phyloP scores from a whole-genome alignment of 2,888 invertebrate species.

The Tridacna crocea region DNA sequence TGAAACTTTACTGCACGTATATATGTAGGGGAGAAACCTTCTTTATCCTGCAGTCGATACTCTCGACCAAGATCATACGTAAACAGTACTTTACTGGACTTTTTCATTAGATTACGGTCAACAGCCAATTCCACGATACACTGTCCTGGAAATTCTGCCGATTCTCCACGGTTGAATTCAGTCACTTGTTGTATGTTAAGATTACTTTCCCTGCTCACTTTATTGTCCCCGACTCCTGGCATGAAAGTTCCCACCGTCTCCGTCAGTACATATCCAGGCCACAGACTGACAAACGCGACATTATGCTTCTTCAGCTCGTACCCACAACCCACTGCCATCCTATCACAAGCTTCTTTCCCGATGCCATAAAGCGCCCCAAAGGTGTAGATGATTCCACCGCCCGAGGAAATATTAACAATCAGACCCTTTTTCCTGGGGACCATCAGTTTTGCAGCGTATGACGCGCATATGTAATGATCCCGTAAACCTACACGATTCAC shows the following conservation, averaged over 20 bases:
- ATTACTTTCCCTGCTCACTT: background rate
- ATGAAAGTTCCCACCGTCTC: slow-evolving; percentile 70
- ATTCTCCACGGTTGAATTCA: slow-evolving; percentile 68
- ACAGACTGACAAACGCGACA: slow-evolving; percentile 83
- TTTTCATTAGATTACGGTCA: slow-evolving; percentile 80
- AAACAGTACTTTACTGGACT: slow-evolving; percentile 81
- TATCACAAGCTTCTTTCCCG: slow-evolving; percentile 84
- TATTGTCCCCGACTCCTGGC: background rate
- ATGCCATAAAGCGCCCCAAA: slow-evolving; percentile 85
- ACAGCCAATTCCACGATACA: slow-evolving; percentile 72
- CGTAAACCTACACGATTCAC: slow-evolving; percentile 84
- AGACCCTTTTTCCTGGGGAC: slow-evolving; percentile 81
- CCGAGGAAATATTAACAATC: slow-evolving; percentile 84
- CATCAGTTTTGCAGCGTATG: slow-evolving; percentile 84
- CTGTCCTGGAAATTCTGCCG: slow-evolving; percentile 76
- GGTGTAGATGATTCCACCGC: slow-evolving; percentile 84
- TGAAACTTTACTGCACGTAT: slow-evolving; percentile 27
- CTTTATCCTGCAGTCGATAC: slow-evolving; percentile 83
- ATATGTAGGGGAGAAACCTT: slow-evolving; percentile 71
- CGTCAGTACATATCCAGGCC: slow-evolving; percentile 85
- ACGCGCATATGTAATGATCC: slow-evolving; percentile 84
- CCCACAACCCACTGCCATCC: slow-evolving; percentile 85
- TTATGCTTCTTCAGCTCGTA: slow-evolving; percentile 82
- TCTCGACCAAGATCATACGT: slow-evolving; percentile 83
- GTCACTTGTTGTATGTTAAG: background rate